Evolutionary conservation across 2,888 invertebrate species (phyloP).

Genomic region (Dasypolia templi): DNA sequence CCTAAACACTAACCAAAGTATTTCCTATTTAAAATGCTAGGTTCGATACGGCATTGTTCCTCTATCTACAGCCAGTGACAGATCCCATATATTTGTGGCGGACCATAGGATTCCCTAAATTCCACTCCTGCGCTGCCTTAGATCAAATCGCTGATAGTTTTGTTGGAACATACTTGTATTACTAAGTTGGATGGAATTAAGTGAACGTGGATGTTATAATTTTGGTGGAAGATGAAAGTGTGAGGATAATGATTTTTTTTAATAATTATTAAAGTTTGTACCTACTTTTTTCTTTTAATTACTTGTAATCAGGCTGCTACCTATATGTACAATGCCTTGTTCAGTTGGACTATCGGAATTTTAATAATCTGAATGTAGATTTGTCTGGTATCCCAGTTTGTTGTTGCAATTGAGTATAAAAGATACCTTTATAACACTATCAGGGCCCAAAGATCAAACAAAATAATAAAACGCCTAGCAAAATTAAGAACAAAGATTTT

Average conservation of each 20-base stretch:
- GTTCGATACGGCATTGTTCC: conserved; percentile 61
- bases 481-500: conserved; percentile 48
- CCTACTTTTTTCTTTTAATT: background rate
- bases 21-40: conserved; percentile 57
- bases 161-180: conserved; percentile 52
- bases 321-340: background rate
- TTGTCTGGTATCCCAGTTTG: background rate
- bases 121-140: conserved; percentile 42
- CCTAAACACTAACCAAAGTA: conserved; percentile 36
- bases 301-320: background rate
- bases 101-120: conserved; percentile 63
- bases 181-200: conserved; percentile 43
- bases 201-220: background rate
- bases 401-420: background rate
- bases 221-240: background rate
- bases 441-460: conserved; percentile 9
- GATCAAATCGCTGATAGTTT: conserved; percentile 65
- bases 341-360: background rate
- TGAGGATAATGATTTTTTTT: background rate
- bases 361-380: background rate
- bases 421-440: background rate
- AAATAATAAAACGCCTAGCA: conserved; percentile 3
- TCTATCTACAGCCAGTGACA: conserved; percentile 52
- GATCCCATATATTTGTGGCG: conserved; percentile 61
- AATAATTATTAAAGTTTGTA: background rate